phyloP scores from a whole-genome alignment of 2,113 vertebrate species.

The Erythrocercus mccallii region DNA sequence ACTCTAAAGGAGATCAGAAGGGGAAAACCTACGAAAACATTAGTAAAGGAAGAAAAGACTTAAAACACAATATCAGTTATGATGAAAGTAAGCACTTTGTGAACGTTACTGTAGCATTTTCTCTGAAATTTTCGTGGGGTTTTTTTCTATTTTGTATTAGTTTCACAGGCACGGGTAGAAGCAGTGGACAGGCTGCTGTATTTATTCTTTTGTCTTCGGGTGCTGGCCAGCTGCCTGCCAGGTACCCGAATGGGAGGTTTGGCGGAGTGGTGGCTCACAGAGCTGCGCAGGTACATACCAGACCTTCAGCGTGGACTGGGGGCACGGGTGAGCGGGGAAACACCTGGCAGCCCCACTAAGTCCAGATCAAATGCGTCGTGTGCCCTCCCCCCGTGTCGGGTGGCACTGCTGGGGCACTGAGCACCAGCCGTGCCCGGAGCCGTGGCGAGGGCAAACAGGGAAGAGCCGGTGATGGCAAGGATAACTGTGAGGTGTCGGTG shows the following conservation, averaged over 20 bases:
- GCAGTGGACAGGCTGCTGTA: accelerated
- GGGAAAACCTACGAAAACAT: neutral
- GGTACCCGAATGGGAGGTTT: neutral
- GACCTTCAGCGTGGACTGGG: neutral
- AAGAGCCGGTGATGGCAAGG: neutral
- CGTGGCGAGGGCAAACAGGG: neutral
- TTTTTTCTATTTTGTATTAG: neutral
- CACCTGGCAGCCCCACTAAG: neutral
- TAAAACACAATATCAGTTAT: neutral
- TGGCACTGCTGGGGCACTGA: accelerated
- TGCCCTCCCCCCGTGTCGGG: accelerated
- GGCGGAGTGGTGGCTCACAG: accelerated
- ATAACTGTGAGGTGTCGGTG: neutral
- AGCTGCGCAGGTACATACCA: neutral
- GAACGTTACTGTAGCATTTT: neutral
- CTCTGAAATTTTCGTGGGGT: accelerated
- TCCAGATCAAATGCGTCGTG: accelerated
- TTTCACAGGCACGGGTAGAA: neutral
- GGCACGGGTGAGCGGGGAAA: neutral
- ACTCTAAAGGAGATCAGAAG: neutral
- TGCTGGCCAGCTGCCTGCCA: neutral
- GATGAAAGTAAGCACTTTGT: neutral
- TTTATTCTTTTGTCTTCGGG: neutral
- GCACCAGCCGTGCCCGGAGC: accelerated
- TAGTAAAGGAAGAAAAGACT: neutral